A percentile compares a stretch with the other conserved stretches of the same genome.
phyloP scores from a whole-genome alignment of 2,888 invertebrate genomes.

The Microctonus hyperodae region DNA sequence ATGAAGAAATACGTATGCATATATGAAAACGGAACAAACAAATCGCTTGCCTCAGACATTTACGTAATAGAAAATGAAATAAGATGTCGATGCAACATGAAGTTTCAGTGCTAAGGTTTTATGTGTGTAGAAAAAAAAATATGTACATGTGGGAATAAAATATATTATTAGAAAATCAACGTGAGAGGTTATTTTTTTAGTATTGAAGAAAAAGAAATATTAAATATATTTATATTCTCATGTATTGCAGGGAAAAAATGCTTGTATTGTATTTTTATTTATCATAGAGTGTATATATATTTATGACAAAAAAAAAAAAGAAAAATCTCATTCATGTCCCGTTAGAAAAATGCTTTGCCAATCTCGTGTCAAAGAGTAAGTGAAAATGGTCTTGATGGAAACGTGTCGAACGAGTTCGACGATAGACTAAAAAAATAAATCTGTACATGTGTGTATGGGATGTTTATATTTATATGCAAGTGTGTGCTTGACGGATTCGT shows the following conservation, averaged over 20 bases:
- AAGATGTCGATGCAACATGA: slow-evolving; percentile 47
- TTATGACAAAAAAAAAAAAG: too few species aligned
- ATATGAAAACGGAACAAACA: slow-evolving; percentile 45
- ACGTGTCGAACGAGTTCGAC: slow-evolving; percentile 2
- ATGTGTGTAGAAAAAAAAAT: slow-evolving; percentile 13
- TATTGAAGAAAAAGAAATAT: not conserved
- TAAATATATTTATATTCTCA: too few species aligned
- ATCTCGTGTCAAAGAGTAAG: slow-evolving; percentile 15
- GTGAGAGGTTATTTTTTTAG: not conserved
- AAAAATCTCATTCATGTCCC: not conserved
- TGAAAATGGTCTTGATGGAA: not conserved
- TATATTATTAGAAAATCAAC: not conserved
- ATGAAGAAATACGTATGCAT: slow-evolving; percentile 12
- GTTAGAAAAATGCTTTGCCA: slow-evolving; percentile 15
- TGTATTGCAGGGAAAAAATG: too few species aligned
- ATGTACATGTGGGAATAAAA: not conserved
- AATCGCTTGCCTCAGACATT: slow-evolving; percentile 54
- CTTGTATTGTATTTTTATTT: too few species aligned
- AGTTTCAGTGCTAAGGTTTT: slow-evolving; percentile 26
- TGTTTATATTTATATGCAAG: too few species aligned
- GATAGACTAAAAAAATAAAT: not conserved
- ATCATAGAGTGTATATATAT: too few species aligned
- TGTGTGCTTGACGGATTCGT: slow-evolving; percentile 21
- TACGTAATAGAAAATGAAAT: slow-evolving; percentile 59
- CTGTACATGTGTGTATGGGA: not conserved